A percentile compares a stretch with the other conserved stretches of the same genome.
Evolutionary conservation across 2,888 invertebrate species (phyloP).

Genomic region (Anthophora plumipes): DNA sequence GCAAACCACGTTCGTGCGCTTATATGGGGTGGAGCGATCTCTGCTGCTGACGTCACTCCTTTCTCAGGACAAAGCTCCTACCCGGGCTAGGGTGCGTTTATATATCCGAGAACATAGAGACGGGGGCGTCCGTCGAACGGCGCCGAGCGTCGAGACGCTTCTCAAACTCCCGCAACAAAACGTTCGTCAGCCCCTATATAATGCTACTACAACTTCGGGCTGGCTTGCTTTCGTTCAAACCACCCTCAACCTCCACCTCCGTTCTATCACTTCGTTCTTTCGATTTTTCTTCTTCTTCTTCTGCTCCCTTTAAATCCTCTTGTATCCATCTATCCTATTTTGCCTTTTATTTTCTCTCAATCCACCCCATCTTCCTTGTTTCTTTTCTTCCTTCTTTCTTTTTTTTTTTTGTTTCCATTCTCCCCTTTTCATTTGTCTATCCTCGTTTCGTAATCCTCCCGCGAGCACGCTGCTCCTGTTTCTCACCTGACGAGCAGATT

Average conservation of each 20-base stretch:
- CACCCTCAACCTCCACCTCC: background rate
- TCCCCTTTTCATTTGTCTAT: background rate
- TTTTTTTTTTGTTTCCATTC: background rate
- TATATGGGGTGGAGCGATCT: conserved; percentile 56
- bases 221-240: background rate
- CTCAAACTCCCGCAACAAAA: conserved; percentile 58
- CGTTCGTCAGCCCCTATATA: conserved; percentile 43
- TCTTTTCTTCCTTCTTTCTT: too few species aligned
- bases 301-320: background rate
- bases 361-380: too few species aligned
- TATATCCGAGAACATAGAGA: conserved; percentile 34
- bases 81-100: conserved; percentile 56
- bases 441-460: background rate
- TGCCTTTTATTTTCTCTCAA: conserved; percentile 1
- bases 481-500: background rate
- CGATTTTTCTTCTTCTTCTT: background rate
- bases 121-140: conserved; percentile 37
- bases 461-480: background rate
- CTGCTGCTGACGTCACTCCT: conserved; percentile 64
- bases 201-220: conserved; percentile 28
- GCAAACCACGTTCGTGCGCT: conserved; percentile 6
- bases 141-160: conserved; percentile 67
- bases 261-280: background rate
- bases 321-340: conserved; percentile 10
- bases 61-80: conserved; percentile 63